phyloP scores from a whole-genome alignment of 2,797 vertebrate species.

The Atherinosoma microstoma region DNA sequence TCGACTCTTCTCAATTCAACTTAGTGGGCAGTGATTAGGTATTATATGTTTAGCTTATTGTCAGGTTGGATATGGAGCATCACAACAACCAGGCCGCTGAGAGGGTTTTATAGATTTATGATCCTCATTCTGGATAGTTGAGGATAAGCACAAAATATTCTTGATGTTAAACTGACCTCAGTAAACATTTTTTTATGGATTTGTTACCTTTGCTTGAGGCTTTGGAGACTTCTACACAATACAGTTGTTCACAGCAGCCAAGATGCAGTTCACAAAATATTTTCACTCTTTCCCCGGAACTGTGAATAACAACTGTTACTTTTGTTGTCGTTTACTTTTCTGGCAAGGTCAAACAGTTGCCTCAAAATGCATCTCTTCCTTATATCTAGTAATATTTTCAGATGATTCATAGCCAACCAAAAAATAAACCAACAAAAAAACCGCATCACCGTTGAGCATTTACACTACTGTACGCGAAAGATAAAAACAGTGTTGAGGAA shows the following conservation, averaged over 20 bases:
- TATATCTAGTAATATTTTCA: background rate
- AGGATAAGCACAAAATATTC: constrained; percentile 51
- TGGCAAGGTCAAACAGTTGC: background rate
- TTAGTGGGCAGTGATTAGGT: background rate
- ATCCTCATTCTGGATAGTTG: constrained; percentile 43
- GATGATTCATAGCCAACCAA: background rate
- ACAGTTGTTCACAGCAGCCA: no score
- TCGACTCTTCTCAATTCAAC: background rate
- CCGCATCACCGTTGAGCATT: no score
- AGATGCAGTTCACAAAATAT: background rate
- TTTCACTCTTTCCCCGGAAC: background rate
- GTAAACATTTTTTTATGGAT: constrained; percentile 17
- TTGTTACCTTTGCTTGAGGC: background rate
- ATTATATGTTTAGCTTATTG: constrained; percentile 16
- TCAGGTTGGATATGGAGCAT: constrained; percentile 20
- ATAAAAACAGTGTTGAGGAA: no score
- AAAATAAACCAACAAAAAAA: no score
- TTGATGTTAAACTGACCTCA: constrained; percentile 36
- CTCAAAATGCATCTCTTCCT: background rate
- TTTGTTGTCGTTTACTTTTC: no score
- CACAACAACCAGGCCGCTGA: background rate
- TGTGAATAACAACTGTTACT: background rate
- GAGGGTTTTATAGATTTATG: constrained; percentile 46
- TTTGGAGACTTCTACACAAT: no score
- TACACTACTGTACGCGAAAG: no score